Percentiles rank a stretch among this genome's conserved stretches.
Conservation (phyloP, 2,888 invertebrate species). For the Magallana nippona region DNA sequence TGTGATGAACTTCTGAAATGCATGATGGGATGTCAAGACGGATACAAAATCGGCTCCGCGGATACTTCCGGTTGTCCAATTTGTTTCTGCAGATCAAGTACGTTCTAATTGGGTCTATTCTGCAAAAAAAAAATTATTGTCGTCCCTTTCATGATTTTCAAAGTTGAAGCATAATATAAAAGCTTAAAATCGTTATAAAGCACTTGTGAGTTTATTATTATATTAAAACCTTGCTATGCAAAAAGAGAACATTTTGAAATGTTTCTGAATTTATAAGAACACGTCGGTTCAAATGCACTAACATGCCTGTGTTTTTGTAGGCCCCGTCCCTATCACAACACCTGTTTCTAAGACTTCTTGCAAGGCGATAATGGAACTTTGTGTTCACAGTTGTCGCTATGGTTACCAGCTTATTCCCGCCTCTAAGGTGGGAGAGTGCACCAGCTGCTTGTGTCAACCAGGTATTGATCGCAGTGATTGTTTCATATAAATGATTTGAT, state of each 20-base stretch:
- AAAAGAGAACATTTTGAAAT: too few species aligned
- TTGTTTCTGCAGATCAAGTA: constrained; percentile 40
- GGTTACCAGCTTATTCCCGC: constrained; percentile 17
- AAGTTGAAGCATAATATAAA: too few species aligned
- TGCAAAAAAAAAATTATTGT: not conserved
- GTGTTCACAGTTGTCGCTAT: constrained; percentile 1
- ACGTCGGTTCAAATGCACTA: too few species aligned
- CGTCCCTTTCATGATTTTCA: too few species aligned
- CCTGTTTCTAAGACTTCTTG: not conserved
- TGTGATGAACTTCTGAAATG: constrained; percentile 45
- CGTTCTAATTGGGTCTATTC: not conserved
- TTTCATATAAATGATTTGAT: not conserved
- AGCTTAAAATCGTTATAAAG: too few species aligned
- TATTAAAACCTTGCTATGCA: too few species aligned
- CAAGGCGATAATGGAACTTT: not conserved
- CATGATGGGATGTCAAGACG: constrained; percentile 36
- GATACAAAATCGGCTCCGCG: constrained; percentile 31
- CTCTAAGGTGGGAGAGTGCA: constrained; percentile 6
- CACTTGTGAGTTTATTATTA: too few species aligned
- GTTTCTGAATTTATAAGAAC: too few species aligned
- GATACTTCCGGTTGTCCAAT: constrained; percentile 39
- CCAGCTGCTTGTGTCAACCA: not conserved
- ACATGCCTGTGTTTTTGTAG: not conserved
- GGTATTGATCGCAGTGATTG: not conserved
- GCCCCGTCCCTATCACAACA: not conserved